Evolutionary conservation across 2,113 vertebrate species (phyloP), one percentile per base, ranked within the genome.

Genomic region (Etia nguti): DNA sequence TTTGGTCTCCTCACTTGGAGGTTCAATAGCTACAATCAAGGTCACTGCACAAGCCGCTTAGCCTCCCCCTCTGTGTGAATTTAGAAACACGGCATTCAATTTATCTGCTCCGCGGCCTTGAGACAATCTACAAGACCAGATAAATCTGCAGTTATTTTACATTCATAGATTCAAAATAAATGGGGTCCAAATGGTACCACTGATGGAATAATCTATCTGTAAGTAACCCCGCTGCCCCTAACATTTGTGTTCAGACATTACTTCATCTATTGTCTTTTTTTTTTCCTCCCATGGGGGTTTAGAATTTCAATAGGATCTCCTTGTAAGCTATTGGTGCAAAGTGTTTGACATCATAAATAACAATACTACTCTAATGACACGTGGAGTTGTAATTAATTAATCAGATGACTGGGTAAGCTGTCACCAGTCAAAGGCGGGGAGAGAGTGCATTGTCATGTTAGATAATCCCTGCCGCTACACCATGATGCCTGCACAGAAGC

Each of bases 321-420:
- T 26, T 77, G 20, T 70, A 13, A 46, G 82, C 18, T 52, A 31
- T 56, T 41, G 22, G 10, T 56, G 22, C 6, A 12, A 12, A 46
- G 16, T 55, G 41, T 26, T 36, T 46, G 10, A 62, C 46, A 29
- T 31, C 54, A 36, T 43, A 65, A 85, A 86, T 26, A 26, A 52
- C 55, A 68, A 38, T 34, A 5, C 13, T 57, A 83, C n/a, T 73
- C 34, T 54, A 48, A 86, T 68, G 75, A 86, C 84, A 92, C 79
- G 81, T 88, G 84, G 68, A 89, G 24, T 52, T 86, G 75, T 84
- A 81, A 91, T 90, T 90, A 90, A 93, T 94, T 92, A 89, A 93
- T 90, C 83, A 88, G 88, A 84, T 83, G 62, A 90, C 82, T 62
- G 62, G 15, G 4, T 62, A 79, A 36, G 6, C 80, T 85, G 73